phyloP scores from a whole-genome alignment of 2,797 vertebrate genomes.

The Oreochromis mossambicus region DNA sequence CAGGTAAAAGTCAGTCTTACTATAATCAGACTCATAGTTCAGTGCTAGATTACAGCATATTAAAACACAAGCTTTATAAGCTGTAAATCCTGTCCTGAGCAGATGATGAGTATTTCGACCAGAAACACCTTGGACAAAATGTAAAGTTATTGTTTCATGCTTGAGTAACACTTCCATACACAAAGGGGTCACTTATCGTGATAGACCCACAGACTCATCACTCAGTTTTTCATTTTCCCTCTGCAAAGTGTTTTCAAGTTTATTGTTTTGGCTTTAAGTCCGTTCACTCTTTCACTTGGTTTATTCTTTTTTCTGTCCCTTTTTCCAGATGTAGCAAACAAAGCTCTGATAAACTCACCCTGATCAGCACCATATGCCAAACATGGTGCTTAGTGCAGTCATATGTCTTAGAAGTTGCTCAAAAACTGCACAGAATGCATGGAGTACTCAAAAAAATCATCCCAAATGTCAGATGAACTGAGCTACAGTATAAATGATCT shows the following conservation, averaged over 20 bases:
- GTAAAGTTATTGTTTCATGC: background rate
- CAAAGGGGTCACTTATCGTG: background rate
- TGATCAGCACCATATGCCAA: background rate
- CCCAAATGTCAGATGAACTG: background rate
- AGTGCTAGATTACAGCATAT: background rate
- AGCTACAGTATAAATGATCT: background rate
- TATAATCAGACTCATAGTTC: background rate
- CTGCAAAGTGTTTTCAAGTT: background rate
- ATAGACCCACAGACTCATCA: background rate
- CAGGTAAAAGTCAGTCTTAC: slow-evolving; percentile 51
- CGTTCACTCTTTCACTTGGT: background rate
- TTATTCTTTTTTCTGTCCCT: background rate
- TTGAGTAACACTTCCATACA: background rate
- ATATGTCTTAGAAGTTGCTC: background rate
- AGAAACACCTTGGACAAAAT: background rate
- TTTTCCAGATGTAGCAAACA: background rate
- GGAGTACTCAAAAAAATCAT: background rate
- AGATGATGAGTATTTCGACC: background rate
- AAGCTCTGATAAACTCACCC: background rate
- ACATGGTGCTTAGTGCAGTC: background rate
- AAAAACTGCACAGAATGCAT: background rate
- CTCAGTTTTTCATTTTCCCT: background rate
- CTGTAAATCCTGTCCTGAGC: background rate
- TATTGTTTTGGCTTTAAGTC: background rate
- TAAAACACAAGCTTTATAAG: background rate